A percentile compares a stretch with the other conserved stretches of the same genome.
Evolutionary conservation across 2,888 invertebrate genomes (phyloP).

Genomic region (Rhagonycha lutea): DNA sequence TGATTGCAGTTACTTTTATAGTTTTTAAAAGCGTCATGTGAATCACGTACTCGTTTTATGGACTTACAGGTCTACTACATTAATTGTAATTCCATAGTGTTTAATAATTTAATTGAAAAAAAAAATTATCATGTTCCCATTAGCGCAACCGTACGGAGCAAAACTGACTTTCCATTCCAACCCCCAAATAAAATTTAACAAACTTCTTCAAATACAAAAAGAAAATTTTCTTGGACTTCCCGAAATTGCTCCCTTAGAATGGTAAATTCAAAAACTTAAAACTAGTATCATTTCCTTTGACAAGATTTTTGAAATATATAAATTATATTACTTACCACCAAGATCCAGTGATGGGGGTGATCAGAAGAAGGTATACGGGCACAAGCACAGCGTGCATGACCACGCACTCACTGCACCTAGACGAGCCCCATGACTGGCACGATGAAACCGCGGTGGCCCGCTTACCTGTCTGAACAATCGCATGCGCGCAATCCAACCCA

Average conservation of each 20-base stretch:
- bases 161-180: neutral
- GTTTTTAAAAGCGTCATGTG: slow-evolving; percentile 16
- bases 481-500: slow-evolving; percentile 32
- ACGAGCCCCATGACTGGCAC: slow-evolving; percentile 53
- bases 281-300: neutral
- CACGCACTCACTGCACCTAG: slow-evolving; percentile 52
- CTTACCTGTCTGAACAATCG: slow-evolving; percentile 37
- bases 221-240: neutral
- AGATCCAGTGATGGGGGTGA: slow-evolving; percentile 86
- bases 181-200: neutral
- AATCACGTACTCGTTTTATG: slow-evolving; percentile 19
- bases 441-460: slow-evolving; percentile 31
- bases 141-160: neutral
- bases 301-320: neutral
- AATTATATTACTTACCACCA: slow-evolving; percentile 75
- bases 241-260: neutral
- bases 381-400: slow-evolving; percentile 68
- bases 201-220: neutral
- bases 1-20: slow-evolving; percentile 16
- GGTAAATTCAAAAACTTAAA: neutral
- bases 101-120: slow-evolving; percentile 5
- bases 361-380: slow-evolving; percentile 81
- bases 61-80: slow-evolving; percentile 4
- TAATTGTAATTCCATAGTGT: neutral
- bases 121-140: neutral